phyloP scores from a whole-genome alignment of 2,113 vertebrate species.

The Nothocercus julius region DNA sequence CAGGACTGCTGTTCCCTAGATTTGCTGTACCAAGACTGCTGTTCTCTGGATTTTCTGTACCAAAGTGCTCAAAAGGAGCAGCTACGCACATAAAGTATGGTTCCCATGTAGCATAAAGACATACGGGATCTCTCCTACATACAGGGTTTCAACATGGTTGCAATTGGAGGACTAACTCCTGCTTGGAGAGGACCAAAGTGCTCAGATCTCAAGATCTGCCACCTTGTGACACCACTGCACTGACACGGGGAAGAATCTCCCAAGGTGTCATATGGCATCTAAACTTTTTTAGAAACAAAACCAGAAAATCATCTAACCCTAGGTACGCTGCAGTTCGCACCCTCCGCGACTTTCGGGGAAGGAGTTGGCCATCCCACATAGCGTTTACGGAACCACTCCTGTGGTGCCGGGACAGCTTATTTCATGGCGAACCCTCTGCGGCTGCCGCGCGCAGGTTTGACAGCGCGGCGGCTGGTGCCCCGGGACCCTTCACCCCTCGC shows the following conservation, averaged over 20 bases:
- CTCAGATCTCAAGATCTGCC: background rate
- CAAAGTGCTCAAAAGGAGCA: fast-evolving
- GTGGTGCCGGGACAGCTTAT: fast-evolving
- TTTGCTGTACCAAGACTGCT: fast-evolving
- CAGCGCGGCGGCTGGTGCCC: background rate
- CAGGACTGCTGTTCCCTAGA: fast-evolving
- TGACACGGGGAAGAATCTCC: background rate
- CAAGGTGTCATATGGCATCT: background rate
- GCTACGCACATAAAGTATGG: background rate
- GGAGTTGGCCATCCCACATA: background rate
- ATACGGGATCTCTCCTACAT: fast-evolving
- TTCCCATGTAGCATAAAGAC: background rate
- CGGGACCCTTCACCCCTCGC: background rate
- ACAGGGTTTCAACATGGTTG: background rate
- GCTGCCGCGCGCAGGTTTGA: background rate
- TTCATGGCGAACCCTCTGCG: background rate
- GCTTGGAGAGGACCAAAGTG: background rate
- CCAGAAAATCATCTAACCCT: background rate
- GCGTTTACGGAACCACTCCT: background rate
- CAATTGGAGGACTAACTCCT: background rate
- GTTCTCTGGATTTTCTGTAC: background rate
- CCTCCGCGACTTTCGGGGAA: background rate
- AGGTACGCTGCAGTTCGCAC: fast-evolving
- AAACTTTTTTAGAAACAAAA: background rate
- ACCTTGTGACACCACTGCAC: background rate